These are phyloP conservation scores for Caenorhabditis angaria DNA, from an alignment of 2,888 invertebrate genomes.

Conservation along the genomic window DNA sequence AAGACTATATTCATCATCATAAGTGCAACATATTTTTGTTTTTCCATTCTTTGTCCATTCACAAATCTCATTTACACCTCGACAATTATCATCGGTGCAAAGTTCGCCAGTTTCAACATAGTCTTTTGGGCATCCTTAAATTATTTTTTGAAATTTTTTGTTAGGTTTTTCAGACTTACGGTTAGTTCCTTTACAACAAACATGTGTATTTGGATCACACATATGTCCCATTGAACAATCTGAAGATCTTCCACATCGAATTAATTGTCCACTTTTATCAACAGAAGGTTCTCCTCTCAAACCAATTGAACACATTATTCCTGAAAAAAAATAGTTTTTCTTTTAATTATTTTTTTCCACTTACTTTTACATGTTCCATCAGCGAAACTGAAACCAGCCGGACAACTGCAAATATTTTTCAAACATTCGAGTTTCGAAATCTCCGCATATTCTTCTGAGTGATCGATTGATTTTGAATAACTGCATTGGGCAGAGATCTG, in stretches of 20 bases:
- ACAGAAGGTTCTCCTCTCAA: constrained; percentile 65
- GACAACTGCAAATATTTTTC: constrained; percentile 61
- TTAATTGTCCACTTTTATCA: constrained; percentile 56
- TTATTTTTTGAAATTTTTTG: too few species aligned
- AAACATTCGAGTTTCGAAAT: constrained; percentile 56
- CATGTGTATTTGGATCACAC: constrained; percentile 63
- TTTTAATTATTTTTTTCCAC: constrained; percentile 2
- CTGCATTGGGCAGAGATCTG: constrained; percentile 53
- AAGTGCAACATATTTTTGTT: constrained; percentile 58
- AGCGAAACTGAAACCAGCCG: constrained; percentile 58
- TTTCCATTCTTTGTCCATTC: constrained; percentile 56
- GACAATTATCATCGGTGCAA: constrained; percentile 52
- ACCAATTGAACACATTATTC: constrained; percentile 65
- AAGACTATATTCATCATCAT: constrained; percentile 31
- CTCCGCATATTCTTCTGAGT: constrained; percentile 50
- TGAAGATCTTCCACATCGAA: constrained; percentile 53
- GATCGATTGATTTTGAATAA: constrained; percentile 43
- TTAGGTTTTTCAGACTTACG: too few species aligned
- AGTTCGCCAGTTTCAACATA: constrained; percentile 66
- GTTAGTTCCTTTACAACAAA: constrained; percentile 69
- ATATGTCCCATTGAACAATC: constrained; percentile 60
- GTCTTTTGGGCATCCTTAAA: constrained; percentile 66
- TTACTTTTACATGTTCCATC: constrained; percentile 62
- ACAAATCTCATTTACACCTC: constrained; percentile 51
- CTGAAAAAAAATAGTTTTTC: constrained; percentile 34